phyloP scores from a whole-genome alignment of 2,113 vertebrate genomes.

The Chloebia gouldiae region DNA sequence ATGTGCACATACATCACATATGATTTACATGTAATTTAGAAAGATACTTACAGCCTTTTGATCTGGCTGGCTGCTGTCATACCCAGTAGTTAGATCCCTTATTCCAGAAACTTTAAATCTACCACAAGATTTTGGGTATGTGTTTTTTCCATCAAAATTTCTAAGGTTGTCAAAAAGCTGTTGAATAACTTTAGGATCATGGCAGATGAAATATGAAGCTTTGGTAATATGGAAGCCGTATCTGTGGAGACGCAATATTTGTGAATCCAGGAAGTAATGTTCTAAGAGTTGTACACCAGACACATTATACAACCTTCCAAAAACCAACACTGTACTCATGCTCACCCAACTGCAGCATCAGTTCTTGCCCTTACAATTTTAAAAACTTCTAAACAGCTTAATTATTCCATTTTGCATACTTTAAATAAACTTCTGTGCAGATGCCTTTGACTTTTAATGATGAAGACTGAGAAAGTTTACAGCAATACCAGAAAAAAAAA shows the following conservation, averaged over 20 bases:
- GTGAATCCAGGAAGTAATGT: background rate
- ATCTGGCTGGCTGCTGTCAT: constrained; percentile 86
- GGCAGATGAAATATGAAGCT: constrained; percentile 96
- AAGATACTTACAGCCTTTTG: constrained; percentile 86
- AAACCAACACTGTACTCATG: background rate
- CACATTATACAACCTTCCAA: background rate
- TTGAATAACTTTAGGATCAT: constrained; percentile 83
- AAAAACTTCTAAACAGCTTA: background rate
- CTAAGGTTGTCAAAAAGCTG: constrained; percentile 87
- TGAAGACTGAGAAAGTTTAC: background rate
- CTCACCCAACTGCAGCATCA: background rate
- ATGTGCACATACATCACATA: background rate
- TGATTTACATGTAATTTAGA: background rate
- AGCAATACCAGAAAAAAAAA: background rate
- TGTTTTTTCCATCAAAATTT: constrained; percentile 80
- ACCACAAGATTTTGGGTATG: constrained; percentile 87
- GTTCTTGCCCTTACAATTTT: background rate
- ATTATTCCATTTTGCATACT: background rate
- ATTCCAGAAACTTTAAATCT: constrained; percentile 83
- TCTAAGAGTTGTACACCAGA: background rate
- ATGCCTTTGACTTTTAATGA: background rate
- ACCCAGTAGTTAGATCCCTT: constrained; percentile 92
- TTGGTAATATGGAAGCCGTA: constrained; percentile 95
- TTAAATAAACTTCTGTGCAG: background rate
- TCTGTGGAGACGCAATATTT: constrained; percentile 65